Percentiles rank a stretch among this genome's conserved stretches.
Conservation (phyloP, 2,797 vertebrate genomes). For the Novumbra hubbsi region DNA sequence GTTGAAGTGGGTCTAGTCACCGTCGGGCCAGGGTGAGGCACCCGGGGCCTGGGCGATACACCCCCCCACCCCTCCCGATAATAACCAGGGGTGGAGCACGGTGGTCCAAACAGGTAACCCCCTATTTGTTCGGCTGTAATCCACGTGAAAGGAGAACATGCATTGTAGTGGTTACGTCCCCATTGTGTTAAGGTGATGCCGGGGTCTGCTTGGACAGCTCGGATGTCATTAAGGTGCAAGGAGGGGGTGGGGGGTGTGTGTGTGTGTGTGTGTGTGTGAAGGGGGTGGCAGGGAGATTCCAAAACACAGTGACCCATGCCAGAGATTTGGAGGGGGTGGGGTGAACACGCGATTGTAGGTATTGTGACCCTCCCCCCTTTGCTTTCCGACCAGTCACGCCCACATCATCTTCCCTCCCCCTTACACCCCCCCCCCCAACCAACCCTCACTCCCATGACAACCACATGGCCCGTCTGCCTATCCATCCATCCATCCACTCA, state of each 20-base stretch:
- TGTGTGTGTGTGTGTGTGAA: too few species aligned
- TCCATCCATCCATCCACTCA: slow-evolving; percentile 38
- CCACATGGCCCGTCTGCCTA: slow-evolving; percentile 66
- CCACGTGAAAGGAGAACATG: not conserved
- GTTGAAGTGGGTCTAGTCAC: slow-evolving; percentile 30
- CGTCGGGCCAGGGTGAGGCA: slow-evolving; percentile 54
- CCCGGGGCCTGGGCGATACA: slow-evolving; percentile 46
- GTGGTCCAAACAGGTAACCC: slow-evolving; percentile 9
- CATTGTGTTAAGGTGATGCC: slow-evolving; percentile 17
- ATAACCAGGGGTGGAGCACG: too few species aligned
- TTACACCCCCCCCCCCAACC: slow-evolving; percentile 9
- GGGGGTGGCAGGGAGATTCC: slow-evolving; percentile 12
- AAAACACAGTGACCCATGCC: slow-evolving; percentile 19
- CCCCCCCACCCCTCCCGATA: too few species aligned
- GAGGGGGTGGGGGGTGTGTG: not conserved
- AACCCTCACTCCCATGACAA: slow-evolving; percentile 58
- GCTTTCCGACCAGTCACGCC: slow-evolving; percentile 34
- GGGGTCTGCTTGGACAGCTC: slow-evolving; percentile 10
- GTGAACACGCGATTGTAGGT: slow-evolving; percentile 26
- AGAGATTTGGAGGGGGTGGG: not conserved
- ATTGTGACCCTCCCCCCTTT: slow-evolving; percentile 33
- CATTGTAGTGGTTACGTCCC: not conserved
- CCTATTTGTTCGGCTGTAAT: not conserved
- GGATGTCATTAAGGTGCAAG: slow-evolving; percentile 4
- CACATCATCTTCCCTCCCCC: slow-evolving; percentile 21